Percentiles rank a stretch among this genome's conserved stretches.
These are phyloP conservation scores for Acleris literana DNA, from an alignment of 2,888 invertebrate species.

Conservation along the genomic window DNA sequence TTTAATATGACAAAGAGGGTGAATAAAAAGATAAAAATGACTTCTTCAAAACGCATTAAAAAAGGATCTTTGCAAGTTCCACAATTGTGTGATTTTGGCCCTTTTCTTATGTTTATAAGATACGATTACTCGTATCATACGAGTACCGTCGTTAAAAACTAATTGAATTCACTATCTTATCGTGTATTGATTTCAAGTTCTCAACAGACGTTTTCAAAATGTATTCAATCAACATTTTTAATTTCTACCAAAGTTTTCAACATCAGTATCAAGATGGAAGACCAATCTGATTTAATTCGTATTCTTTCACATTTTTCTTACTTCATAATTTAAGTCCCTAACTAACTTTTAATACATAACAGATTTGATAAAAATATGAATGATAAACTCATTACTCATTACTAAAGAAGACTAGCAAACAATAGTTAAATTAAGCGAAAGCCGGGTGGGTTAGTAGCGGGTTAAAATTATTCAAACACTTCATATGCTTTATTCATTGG, in stretches of 20 bases:
- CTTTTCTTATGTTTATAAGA: no score
- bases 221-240: neutral
- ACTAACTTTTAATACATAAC: constrained; percentile 14
- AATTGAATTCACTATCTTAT: no score
- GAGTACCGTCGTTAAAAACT: no score
- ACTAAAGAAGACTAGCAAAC: constrained; percentile 10
- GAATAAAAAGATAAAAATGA: no score
- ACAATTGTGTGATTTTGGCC: no score
- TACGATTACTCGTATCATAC: no score
- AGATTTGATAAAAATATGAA: neutral
- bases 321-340: constrained; percentile 18
- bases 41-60: no score
- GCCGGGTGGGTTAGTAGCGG: neutral
- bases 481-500: no score
- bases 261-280: constrained; percentile 30
- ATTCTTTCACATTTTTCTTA: neutral
- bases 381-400: constrained; percentile 3
- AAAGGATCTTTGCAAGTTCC: no score
- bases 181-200: neutral
- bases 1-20: no score
- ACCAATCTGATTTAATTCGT: constrained; percentile 30
- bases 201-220: neutral
- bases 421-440: constrained; percentile 3
- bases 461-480: no score
- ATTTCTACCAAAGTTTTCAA: constrained; percentile 17